These are phyloP conservation scores for Pipistrellus pygmaeus DNA, from an alignment of 2,797 vertebrate species.

Conservation along the genomic window DNA sequence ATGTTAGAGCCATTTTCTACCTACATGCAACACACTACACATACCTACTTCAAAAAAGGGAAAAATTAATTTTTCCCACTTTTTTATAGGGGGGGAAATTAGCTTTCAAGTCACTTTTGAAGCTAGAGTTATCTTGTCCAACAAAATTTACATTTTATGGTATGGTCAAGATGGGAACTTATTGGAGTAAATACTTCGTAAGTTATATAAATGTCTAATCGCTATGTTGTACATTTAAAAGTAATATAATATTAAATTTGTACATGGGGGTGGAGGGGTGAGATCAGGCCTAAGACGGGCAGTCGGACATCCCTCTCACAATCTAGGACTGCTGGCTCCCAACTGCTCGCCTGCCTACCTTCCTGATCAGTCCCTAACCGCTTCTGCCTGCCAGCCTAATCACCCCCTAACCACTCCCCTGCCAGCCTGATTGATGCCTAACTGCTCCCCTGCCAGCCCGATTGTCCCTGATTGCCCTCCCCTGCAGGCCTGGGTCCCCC, in stretches of 20 bases:
- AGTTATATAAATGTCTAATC: not conserved
- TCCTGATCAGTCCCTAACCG: too few relatives aligned
- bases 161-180: not conserved
- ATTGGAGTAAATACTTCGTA: not conserved
- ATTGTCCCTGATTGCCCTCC: too few relatives aligned
- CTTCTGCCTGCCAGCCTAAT: too few relatives aligned
- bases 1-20: not conserved
- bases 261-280: too few relatives aligned
- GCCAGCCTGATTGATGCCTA: too few relatives aligned
- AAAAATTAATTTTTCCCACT: not conserved
- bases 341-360: too few relatives aligned
- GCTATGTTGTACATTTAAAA: not conserved
- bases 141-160: conserved; percentile 29
- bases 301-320: too few relatives aligned
- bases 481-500: too few relatives aligned
- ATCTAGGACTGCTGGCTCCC: too few relatives aligned
- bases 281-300: too few relatives aligned
- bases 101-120: conserved; percentile 51
- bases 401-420: too few relatives aligned
- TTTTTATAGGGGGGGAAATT: not conserved
- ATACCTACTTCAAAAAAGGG: not conserved
- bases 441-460: too few relatives aligned
- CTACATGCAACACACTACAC: not conserved
- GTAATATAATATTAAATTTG: not conserved
- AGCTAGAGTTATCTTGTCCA: conserved; percentile 1